A percentile compares a stretch with the other conserved stretches of the same genome.
Evolutionary conservation across 53 echinoderm and acorn worm genomes (phyloP).

Genomic region (Crossaster papposus): DNA sequence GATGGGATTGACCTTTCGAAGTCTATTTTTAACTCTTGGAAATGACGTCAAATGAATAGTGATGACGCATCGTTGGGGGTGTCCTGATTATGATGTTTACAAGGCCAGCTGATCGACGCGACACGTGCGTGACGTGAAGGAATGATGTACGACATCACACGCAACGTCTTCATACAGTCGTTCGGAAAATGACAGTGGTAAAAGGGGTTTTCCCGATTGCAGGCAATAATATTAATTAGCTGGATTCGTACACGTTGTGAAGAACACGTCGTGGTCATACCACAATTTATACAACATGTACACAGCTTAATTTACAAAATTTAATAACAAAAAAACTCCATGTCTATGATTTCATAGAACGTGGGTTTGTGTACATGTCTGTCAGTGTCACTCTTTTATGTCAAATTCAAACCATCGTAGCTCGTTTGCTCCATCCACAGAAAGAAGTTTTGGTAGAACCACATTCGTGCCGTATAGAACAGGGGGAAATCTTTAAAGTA

Average conservation of each 20-base stretch:
- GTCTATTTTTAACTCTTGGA: conserved; percentile 17
- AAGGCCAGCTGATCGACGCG: conserved; percentile 12
- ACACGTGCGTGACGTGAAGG: conserved; percentile 37
- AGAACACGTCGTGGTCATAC: neutral
- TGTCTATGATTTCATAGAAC: too few species aligned
- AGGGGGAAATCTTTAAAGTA: too few species aligned
- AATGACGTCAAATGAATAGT: conserved; percentile 21
- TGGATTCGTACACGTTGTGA: conserved; percentile 35
- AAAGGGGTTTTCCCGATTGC: neutral
- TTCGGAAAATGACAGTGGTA: neutral
- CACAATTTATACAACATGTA: neutral
- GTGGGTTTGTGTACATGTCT: too few species aligned
- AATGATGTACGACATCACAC: conserved; percentile 16
- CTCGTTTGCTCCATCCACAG: too few species aligned
- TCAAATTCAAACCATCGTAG: too few species aligned
- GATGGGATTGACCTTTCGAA: conserved; percentile 12
- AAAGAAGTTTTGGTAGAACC: too few species aligned
- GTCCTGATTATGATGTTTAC: conserved; percentile 46
- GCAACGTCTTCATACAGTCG: neutral
- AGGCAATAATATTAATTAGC: neutral
- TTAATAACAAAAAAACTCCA: too few species aligned
- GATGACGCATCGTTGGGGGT: conserved; percentile 47
- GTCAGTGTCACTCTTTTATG: too few species aligned
- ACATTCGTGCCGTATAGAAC: too few species aligned
- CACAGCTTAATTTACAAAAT: too few species aligned